Base-by-base conservation (phyloP, 2,113 vertebrate genomes). In the Meleagris gallopavo region DNA sequence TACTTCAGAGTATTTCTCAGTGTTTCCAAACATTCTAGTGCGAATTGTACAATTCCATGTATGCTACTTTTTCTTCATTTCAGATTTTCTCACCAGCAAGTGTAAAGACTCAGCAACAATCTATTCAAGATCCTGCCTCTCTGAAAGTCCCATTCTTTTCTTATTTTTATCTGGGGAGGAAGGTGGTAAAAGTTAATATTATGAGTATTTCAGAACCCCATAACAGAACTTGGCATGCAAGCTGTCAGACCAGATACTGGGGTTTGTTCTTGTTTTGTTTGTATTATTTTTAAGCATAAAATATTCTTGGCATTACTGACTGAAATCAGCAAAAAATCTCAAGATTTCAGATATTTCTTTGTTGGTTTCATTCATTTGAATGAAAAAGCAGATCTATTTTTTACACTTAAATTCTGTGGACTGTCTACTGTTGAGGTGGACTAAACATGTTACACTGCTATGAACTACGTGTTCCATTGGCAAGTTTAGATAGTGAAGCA, bases 1-100 rank as follows among this genome's bases (percentile, higher is more conserved):
- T 88, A 75, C 61, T 96, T 93, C 94, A 95, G 94, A 96, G 80
- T 65, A 81, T 41, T 38, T 78, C 52, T 82, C 81, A 71, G 54
- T 74, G 36, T 66, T 96, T 87, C 71, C 74, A 95, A 89, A 82
- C 18, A 62, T 80, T 79, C 82, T 52, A 34, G 29, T 25, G 32
- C 50, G 16, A 88, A 54, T n/a, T 0, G 0, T 67, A 54, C 45
- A 88, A 67, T 27, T 90, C 34, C 29, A 67, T 27, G 77, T 10
- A 71, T 43, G 70, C 32, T 38, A 73, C 0, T 1, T 45, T 66
- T 80, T 75, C 61, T 81, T 86, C 13, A 67, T n/a, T 90, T 86
- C 11, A 5, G 29, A 86, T 75, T 78, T 92, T 83, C 43, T 88
- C 22, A 86, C 25, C 25, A 40, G 34, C 6, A 54, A 86, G 8